Evolutionary conservation across 2,113 vertebrate species (phyloP).

Genomic region (Lycaon pictus): DNA sequence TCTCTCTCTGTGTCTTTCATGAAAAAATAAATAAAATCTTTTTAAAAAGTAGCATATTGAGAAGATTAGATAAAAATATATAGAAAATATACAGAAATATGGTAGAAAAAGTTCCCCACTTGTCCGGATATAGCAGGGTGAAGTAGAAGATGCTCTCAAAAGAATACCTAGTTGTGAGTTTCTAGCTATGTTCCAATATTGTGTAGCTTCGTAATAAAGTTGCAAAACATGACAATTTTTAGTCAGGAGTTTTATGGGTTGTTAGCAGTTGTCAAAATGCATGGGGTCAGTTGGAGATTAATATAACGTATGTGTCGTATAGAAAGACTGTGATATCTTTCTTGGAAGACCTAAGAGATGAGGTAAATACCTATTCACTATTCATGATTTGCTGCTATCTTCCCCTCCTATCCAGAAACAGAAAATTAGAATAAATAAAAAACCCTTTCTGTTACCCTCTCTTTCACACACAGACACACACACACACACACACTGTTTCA

Average conservation of each 20-base stretch:
- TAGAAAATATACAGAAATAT: not conserved
- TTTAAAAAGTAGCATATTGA: not conserved
- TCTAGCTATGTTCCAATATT: not conserved
- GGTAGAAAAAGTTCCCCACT: not conserved
- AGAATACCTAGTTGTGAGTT: not conserved
- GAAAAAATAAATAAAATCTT: too few species aligned
- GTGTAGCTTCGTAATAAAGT: not conserved
- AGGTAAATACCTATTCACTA: not conserved
- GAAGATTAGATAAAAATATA: not conserved
- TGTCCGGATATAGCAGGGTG: not conserved
- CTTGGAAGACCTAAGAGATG: not conserved
- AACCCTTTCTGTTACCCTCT: accelerated
- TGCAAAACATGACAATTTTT: not conserved
- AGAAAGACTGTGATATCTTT: not conserved
- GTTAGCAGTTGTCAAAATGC: not conserved
- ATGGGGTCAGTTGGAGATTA: not conserved
- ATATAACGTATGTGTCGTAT: not conserved
- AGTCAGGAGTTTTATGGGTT: not conserved
- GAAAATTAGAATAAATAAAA: not conserved
- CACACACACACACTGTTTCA: not conserved
- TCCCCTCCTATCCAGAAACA: not conserved
- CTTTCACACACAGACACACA: not conserved
- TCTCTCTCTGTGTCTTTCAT: too few species aligned
- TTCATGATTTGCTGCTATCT: not conserved
- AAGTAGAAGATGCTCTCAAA: not conserved